phyloP scores from a whole-genome alignment of 2,113 vertebrate species.

The Myotis brandtii region DNA sequence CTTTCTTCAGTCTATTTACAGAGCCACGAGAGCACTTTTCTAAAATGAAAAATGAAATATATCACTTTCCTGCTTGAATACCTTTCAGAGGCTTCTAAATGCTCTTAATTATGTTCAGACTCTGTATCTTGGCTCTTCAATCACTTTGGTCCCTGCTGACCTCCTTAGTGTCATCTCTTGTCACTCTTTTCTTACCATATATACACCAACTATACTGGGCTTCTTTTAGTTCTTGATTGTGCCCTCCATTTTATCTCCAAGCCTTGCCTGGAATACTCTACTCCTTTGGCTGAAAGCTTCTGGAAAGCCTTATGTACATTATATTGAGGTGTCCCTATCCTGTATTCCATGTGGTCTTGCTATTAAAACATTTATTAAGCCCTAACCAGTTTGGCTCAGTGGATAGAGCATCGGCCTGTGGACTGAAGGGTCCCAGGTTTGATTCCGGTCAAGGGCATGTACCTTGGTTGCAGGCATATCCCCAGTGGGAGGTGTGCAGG shows the following conservation, averaged over 20 bases:
- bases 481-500: too few species aligned
- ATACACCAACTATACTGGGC: neutral
- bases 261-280: neutral
- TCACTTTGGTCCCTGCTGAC: neutral
- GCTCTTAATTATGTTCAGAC: neutral
- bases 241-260: neutral
- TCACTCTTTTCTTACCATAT: neutral
- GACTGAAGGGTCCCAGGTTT: too few species aligned
- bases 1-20: neutral
- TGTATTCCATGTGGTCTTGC: neutral
- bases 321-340: neutral
- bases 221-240: neutral
- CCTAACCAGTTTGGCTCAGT: too few species aligned
- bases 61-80: constrained; percentile 17
- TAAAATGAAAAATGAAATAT: constrained; percentile 43
- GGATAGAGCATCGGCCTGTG: too few species aligned
- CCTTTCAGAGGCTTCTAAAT: constrained; percentile 7
- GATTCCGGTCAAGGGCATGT: too few species aligned
- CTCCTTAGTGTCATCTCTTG: neutral
- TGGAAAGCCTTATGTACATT: neutral
- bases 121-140: neutral
- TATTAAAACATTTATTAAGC: constrained; percentile 11
- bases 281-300: constrained; percentile 26
- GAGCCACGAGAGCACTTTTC: neutral
- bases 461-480: too few species aligned